Evolutionary conservation across 2,797 vertebrate genomes (phyloP), one percentile per base, ranked within the genome.

Genomic region (Xyrichtys novacula): DNA sequence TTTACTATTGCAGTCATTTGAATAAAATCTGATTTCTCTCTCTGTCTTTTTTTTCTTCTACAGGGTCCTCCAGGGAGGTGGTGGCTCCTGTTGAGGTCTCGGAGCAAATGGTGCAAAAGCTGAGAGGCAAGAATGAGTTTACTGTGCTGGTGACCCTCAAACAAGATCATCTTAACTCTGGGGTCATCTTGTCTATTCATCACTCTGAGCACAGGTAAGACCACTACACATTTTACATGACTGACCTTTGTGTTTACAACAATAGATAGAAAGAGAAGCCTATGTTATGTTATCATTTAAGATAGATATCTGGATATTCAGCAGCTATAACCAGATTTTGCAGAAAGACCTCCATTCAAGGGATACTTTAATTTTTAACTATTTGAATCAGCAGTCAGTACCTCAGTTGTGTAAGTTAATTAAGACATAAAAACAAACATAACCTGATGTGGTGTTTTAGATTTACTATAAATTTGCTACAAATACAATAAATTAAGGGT

Each of bases 161-260:
- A 89, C 98, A 99, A 90, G 93, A 93, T 36, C 95, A 79, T 69
- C 95, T 97, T 84, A 99, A 98, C 94, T 99, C 98, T 15, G 98
- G 98, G 68, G 96, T 98, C 81, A 96, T 99, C 78, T 86, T 99
- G 63, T 99, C 98, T 70, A 92, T 99, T 85, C 98, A 98, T 82
- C 96, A 96, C 57, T 93, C 96, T 77, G 96, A 98, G 83, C 95
- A 96, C 81, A 97, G 97, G 98, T 99, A 91, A 40, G 85, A 81
- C 36, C 10, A 32, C 1, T 17, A 20, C 32, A 28, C 15, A 2
- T 40, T 28, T 43, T 6, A 42, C 28, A 5, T 31, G 0, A n/a
- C n/a, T n/a, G n/a, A n/a, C n/a, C n/a, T n/a, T 36, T 11, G 23
- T 54, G 40, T 26, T 19, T 38, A 26, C 38, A 10, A 23, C 3